Percentiles rank a stretch among this genome's conserved stretches.
Evolutionary conservation across 2,113 vertebrate genomes (phyloP).

Genomic region (Leucopsar rothschildi): DNA sequence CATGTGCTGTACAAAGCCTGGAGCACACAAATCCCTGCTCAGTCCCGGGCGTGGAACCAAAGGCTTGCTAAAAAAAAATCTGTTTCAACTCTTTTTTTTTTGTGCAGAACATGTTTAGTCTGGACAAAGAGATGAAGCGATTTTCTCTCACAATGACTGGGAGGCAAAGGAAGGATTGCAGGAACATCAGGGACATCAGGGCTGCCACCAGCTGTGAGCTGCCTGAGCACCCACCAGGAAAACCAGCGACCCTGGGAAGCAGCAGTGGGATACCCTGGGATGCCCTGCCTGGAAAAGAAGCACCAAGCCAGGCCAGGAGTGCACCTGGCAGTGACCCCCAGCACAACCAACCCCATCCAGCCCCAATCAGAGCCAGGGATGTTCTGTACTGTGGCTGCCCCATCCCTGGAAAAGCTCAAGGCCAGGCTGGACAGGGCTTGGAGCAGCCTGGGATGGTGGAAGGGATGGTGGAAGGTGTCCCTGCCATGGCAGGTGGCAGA

Average conservation of each 20-base stretch:
- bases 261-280: background rate
- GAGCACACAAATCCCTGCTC: background rate
- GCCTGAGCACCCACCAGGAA: background rate
- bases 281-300: background rate
- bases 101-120: background rate
- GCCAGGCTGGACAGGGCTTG: background rate
- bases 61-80: background rate
- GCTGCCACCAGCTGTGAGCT: background rate
- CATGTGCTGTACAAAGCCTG: background rate
- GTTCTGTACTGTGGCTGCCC: background rate
- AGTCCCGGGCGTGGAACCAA: background rate
- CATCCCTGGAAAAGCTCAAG: background rate
- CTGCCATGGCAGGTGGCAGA: background rate
- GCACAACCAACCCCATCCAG: accelerated
- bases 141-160: background rate
- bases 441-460: background rate
- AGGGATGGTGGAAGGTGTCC: background rate
- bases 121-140: background rate
- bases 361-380: accelerated
- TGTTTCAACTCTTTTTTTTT: background rate
- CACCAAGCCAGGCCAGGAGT: background rate
- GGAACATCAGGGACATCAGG: background rate
- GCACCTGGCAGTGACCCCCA: accelerated
- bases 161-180: background rate
- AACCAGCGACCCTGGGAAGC: background rate